phyloP scores from a whole-genome alignment of 1,140 invertebrate genomes.

The Mizuhopecten yessoensis region DNA sequence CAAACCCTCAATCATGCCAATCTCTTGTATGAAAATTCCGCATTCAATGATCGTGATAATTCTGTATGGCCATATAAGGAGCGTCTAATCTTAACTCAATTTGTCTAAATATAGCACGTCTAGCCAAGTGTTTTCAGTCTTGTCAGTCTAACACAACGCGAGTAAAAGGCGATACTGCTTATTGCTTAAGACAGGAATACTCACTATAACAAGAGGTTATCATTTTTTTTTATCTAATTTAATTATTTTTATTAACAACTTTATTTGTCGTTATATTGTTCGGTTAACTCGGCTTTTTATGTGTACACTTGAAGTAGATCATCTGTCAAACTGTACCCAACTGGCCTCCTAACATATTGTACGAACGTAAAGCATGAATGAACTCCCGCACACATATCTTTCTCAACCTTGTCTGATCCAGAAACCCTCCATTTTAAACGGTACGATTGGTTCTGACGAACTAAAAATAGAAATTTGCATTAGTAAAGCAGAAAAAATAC shows the following conservation, averaged over 20 bases:
- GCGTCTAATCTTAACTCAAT: not conserved
- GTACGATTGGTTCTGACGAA: too few species aligned
- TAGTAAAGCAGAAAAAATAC: too few species aligned
- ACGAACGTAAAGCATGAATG: too few species aligned
- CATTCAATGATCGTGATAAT: conserved; percentile 9
- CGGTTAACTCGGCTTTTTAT: not conserved
- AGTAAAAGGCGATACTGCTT: not conserved
- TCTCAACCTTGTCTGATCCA: too few species aligned
- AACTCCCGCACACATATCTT: too few species aligned
- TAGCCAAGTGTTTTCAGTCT: not conserved
- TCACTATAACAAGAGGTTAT: not conserved
- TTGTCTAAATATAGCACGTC: not conserved
- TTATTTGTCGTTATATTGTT: too few species aligned
- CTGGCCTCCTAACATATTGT: not conserved
- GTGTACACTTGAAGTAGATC: not conserved
- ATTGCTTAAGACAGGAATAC: not conserved
- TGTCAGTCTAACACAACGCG: not conserved
- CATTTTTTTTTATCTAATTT: not conserved
- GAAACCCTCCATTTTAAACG: too few species aligned
- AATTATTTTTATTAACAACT: too few species aligned
- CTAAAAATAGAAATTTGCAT: too few species aligned
- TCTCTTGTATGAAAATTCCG: not conserved
- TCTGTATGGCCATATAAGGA: not conserved
- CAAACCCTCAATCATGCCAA: too few species aligned
- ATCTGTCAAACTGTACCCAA: not conserved